phyloP scores from a whole-genome alignment of 2,888 invertebrate genomes.

The Charanyca ferruginea region DNA sequence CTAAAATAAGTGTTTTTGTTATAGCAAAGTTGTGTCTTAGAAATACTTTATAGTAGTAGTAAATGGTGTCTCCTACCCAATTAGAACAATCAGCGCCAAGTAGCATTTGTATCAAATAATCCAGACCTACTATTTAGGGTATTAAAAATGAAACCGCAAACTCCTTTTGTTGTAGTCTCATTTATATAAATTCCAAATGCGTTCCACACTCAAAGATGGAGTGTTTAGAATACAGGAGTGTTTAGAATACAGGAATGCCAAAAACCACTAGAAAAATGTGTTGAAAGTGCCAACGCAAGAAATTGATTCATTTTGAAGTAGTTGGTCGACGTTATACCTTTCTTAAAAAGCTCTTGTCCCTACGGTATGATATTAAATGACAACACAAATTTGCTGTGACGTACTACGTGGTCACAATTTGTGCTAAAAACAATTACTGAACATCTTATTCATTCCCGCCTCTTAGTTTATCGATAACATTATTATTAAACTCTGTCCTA shows the following conservation, averaged over 20 bases:
- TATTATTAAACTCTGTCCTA: constrained; percentile 77
- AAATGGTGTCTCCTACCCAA: no score
- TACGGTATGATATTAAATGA: constrained; percentile 50
- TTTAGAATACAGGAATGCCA: constrained; percentile 7
- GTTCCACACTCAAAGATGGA: not conserved
- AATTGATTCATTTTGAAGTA: no score
- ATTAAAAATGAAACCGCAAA: not conserved
- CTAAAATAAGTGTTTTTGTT: no score
- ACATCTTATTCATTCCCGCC: constrained; percentile 77
- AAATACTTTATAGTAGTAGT: no score
- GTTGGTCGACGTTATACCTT: no score
- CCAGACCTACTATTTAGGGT: no score
- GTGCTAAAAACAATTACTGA: constrained; percentile 60
- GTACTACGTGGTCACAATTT: constrained; percentile 65
- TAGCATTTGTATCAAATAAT: constrained; percentile 9
- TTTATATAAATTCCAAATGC: constrained; percentile 2
- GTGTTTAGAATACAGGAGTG: constrained; percentile 9
- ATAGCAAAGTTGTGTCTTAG: no score
- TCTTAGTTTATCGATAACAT: constrained; percentile 75
- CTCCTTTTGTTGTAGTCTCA: constrained; percentile 13
- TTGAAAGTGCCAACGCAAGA: not conserved
- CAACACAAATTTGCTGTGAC: constrained; percentile 68
- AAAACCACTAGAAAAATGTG: not conserved
- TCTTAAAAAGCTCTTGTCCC: constrained; percentile 21
- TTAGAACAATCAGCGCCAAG: not conserved